phyloP scores from a whole-genome alignment of 1,140 invertebrate species.

The Zelostemma sp. region DNA sequence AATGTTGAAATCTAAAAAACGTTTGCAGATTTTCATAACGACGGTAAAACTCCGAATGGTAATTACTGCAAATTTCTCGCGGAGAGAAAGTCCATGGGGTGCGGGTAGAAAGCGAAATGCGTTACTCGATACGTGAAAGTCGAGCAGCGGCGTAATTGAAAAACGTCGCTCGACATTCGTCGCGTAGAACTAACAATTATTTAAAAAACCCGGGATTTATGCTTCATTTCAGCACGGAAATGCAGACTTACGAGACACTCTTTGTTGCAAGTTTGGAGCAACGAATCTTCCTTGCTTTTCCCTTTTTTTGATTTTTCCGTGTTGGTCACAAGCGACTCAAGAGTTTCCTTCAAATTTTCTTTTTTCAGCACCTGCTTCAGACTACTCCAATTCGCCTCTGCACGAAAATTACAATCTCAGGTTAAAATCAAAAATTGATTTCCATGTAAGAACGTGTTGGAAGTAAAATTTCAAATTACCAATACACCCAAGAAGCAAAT shows the following conservation, averaged over 20 bases:
- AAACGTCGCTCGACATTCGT: no score
- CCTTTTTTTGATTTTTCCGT: conserved; percentile 61
- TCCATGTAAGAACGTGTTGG: no score
- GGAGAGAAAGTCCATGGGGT: conserved; percentile 13
- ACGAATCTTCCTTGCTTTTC: conserved; percentile 59
- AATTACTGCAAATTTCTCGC: background rate
- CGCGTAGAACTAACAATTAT: no score
- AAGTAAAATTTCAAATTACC: conserved; percentile 66
- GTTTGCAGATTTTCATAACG: no score
- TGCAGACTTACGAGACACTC: conserved; percentile 47
- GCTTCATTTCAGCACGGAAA: no score
- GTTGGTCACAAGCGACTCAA: conserved; percentile 47
- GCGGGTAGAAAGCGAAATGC: background rate
- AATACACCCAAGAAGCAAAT: conserved; percentile 67
- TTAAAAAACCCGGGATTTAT: no score
- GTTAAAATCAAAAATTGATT: no score
- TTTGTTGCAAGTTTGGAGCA: conserved; percentile 48
- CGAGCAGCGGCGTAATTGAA: no score
- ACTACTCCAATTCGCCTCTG: conserved; percentile 56
- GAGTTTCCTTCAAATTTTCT: conserved; percentile 55
- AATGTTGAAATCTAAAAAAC: no score
- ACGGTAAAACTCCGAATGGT: background rate
- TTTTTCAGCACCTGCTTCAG: conserved; percentile 48
- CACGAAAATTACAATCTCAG: conserved; percentile 27
- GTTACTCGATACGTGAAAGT: conserved; percentile 13